phyloP scores from a whole-genome alignment of 2,797 vertebrate genomes.

The Coccyzus lansbergi region DNA sequence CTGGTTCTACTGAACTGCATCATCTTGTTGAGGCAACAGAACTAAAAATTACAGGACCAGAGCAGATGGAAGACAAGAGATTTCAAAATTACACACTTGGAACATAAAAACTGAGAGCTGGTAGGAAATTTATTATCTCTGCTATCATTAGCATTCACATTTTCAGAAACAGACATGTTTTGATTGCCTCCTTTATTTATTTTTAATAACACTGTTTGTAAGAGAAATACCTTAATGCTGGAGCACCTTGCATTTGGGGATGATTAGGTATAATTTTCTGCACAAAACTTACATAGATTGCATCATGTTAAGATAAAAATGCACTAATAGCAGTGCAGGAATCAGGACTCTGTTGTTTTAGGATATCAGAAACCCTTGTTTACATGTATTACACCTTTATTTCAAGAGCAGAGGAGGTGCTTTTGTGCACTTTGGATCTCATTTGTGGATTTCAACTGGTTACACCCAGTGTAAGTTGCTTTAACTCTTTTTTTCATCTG shows the following conservation, averaged over 20 bases:
- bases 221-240: neutral
- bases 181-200: slow-evolving; percentile 32
- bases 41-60: neutral
- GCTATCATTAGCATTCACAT: neutral
- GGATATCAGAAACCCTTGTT: neutral
- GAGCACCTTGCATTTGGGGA: neutral
- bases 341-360: neutral
- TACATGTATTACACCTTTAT: neutral
- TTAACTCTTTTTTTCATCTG: neutral
- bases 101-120: neutral
- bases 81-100: neutral
- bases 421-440: neutral
- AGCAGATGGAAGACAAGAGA: neutral
- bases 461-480: neutral
- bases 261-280: slow-evolving; percentile 33
- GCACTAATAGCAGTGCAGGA: neutral
- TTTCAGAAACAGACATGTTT: slow-evolving; percentile 36
- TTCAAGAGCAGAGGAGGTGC: neutral
- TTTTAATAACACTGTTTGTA: slow-evolving; percentile 32
- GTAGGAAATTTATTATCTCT: neutral
- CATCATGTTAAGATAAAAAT: neutral
- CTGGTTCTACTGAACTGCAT: neutral
- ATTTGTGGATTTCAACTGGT: neutral
- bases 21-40: slow-evolving; percentile 11
- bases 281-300: neutral